Base-by-base conservation (phyloP, 2,113 vertebrate genomes). In the Genyomyrus donnyi region DNA sequence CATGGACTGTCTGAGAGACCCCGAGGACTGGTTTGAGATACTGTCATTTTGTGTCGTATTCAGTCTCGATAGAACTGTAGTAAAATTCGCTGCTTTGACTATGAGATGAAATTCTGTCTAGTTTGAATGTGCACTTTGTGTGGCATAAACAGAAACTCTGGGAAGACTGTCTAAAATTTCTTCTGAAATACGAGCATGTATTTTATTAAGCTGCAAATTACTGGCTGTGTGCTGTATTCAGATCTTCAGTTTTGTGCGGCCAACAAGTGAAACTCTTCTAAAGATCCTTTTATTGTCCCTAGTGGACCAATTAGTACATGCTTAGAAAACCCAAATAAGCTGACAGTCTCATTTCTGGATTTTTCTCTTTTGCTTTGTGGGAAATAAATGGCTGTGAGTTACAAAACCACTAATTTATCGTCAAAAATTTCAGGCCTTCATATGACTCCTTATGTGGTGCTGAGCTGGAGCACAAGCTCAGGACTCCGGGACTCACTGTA, bases 301-400 rank as follows among this genome's bases (percentile, higher is more conserved):
- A 45, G 83, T 39, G 92, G 92, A 91, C 93, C 92, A 94, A 94
- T 94, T 93, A 94, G 80, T 89, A 80, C 15, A 46, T 90, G 83
- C 46, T 74, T 80, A 49, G 21, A 48, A 90, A 92, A 70, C 70
- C 9, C 58, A 90, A 58, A 56, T 42, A 21, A 88, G 70, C 46
- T 42, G 53, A 24, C 77, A 74, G 49, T n/a, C 90, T 80, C 10
- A 24, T 21, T n/a, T n/a, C 4, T 5, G 49, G 1, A 24, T 15
- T 15, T n/a, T 80, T 31, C 80, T 49, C 11, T 39, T 8, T 56
- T 46, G 35, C 74, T 56, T 45, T 24, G 3, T 21, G 49, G 89
- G n/a, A 70, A 88, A 84, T 24, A 84, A 56, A 53, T 53, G 27
- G 56, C 24, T n/a, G 15, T 5, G n/a, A 46, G 31, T 31, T 46